Evolutionary conservation across 1,140 invertebrate genomes (phyloP), one percentile per base, ranked within the genome.

Genomic region (Hestina assimilis): DNA sequence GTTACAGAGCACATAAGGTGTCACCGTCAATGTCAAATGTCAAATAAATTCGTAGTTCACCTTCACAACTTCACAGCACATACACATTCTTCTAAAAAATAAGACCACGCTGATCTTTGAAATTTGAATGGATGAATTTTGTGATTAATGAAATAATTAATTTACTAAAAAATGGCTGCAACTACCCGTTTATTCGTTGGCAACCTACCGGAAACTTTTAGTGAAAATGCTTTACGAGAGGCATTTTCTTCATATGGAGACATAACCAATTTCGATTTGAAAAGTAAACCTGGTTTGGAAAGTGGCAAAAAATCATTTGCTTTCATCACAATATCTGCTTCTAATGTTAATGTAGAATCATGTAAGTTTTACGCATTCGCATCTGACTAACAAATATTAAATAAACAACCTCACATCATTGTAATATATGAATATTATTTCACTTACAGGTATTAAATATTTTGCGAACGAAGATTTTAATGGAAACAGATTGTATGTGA

Each of bases 361-460:
- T 87, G 83, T 87, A 72, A 76, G 83, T 85, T 59, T 31, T 46
- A 20, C 31, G n/a, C n/a, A n/a, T n/a, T n/a, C n/a, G n/a, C n/a
- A n/a, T n/a, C n/a, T n/a, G n/a, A n/a, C n/a, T n/a, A n/a, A n/a
- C n/a, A n/a, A n/a, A n/a, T n/a, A n/a, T n/a, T n/a, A n/a, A n/a
- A n/a, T n/a, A n/a, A n/a, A n/a, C n/a, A n/a, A n/a, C n/a, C n/a
- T n/a, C n/a, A n/a, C n/a, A n/a, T n/a, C n/a, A n/a, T n/a, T n/a
- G n/a, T n/a, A n/a, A n/a, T n/a, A n/a, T n/a, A n/a, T n/a, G n/a
- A n/a, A n/a, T n/a, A n/a, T n/a, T n/a, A 29, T 29, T 31, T 20
- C 23, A 21, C 58, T 70, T 70, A 4, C 41, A 87, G 84, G 82
- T 63, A 81, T 87, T 29, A 81, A 77, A 56, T 46, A 79, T 57